Evolutionary conservation across 2,888 invertebrate genomes (phyloP), one percentile per base, ranked within the genome.

Genomic region (Euclidia mi): DNA sequence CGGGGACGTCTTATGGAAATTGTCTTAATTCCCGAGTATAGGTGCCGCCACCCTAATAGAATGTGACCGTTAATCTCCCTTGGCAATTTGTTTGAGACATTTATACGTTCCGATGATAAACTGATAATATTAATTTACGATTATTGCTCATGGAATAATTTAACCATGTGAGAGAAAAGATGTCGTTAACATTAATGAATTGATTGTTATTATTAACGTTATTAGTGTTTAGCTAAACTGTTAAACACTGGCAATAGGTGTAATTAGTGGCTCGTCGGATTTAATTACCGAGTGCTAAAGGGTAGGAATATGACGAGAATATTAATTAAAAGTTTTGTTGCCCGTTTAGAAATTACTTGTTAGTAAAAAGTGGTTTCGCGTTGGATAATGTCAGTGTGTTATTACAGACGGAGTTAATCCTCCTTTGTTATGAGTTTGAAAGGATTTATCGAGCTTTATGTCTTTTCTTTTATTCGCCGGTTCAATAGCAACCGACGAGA

Each of bases 341-440:
- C 64, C 63, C 65, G 65, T 65, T 66, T 71, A 74, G 71, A 78
- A 82, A 80, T 80, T 71, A 77, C 69, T 71, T 76, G 68, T 62
- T 56, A 76, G 79, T 78, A 83, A 82, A 87, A 89, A 79, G 65
- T 69, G 79, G 72, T 82, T 74, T 70, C 74, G 53, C 61, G 55
- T 35, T 62, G 76, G 71, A 82, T 84, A 80, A 84, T 80, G 68
- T 79, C 74, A 81, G 81, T 85, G 82, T 89, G 84, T 87, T 89
- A 87, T 88, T 89, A 86, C 80, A 80, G 84, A 72, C 76, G 65
- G 72, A 82, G 84, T 81, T 88, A 86, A 90, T 87, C 89, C 83
- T 75, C 85, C 78, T 88, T 90, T 90, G 88, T 91, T 87, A 83
- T 81, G 84, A 85, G 85, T 83, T 84, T 81, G 73, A 83, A 81